These are phyloP conservation scores for Drosophila nigrodunni DNA, from an alignment of 1,140 invertebrate species.

Conservation along the genomic window DNA sequence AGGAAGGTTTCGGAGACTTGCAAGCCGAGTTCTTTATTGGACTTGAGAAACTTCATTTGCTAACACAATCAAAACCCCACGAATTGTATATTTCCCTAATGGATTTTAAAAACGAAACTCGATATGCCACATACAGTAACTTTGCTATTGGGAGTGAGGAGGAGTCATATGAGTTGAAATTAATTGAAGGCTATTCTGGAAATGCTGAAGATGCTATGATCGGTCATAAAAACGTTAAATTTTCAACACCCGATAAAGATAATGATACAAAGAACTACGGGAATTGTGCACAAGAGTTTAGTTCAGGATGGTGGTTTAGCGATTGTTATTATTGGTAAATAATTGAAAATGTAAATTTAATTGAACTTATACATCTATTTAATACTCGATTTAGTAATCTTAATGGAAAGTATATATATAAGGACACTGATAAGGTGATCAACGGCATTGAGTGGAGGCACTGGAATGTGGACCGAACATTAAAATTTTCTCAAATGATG, in stretches of 20 bases:
- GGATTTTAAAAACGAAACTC: conserved; percentile 1
- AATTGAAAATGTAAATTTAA: background rate
- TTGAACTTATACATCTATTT: background rate
- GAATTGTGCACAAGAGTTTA: conserved; percentile 87
- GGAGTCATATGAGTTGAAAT: conserved; percentile 87
- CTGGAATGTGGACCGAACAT: too few relatives aligned
- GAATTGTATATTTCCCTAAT: conserved; percentile 13
- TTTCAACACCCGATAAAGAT: conserved; percentile 89
- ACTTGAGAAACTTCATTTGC: conserved; percentile 16
- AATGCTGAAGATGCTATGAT: conserved; percentile 88
- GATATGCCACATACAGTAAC: conserved; percentile 21
- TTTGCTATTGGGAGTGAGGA: conserved; percentile 80
- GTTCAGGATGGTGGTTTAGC: conserved; percentile 88
- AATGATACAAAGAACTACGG: conserved; percentile 86
- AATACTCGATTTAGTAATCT: conserved; percentile 15
- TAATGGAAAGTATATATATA: conserved; percentile 2
- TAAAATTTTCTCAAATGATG: too few relatives aligned
- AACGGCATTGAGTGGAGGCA: background rate
- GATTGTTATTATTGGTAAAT: conserved; percentile 46
- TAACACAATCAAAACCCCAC: conserved; percentile 17
- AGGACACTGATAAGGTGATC: background rate
- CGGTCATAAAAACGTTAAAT: conserved; percentile 88
- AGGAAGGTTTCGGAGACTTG: conserved; percentile 4
- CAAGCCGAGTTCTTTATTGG: conserved; percentile 22
- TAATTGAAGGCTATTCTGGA: conserved; percentile 87